Percentiles rank a stretch among this genome's conserved stretches.
Evolutionary conservation across 2,888 invertebrate genomes (phyloP).

Genomic region (Fragum fragum): DNA sequence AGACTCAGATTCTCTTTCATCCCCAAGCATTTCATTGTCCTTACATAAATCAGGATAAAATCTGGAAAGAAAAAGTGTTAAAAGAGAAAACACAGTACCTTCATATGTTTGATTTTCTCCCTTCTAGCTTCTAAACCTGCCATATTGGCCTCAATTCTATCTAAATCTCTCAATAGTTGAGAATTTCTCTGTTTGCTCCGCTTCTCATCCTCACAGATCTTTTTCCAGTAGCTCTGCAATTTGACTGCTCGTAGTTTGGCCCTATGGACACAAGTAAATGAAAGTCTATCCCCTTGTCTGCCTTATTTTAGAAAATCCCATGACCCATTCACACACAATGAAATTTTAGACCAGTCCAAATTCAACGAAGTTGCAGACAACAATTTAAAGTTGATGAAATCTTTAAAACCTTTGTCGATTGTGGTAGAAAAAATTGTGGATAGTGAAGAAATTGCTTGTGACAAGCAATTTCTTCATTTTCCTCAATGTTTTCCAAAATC

Average conservation of each 20-base stretch:
- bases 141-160: slow-evolving; percentile 82
- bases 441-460: not conserved
- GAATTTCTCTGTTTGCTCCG: slow-evolving; percentile 83
- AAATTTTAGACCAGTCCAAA: too few species aligned
- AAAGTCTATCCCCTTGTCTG: too few species aligned
- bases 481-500: not conserved
- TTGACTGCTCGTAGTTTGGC: slow-evolving; percentile 81
- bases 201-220: slow-evolving; percentile 84
- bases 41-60: too few species aligned
- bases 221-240: slow-evolving; percentile 84
- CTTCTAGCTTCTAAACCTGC: slow-evolving; percentile 77
- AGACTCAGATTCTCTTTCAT: too few species aligned
- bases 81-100: slow-evolving; percentile 69
- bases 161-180: slow-evolving; percentile 81
- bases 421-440: too few species aligned
- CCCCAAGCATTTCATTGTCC: too few species aligned
- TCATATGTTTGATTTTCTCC: slow-evolving; percentile 80
- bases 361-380: too few species aligned
- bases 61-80: too few species aligned
- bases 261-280: slow-evolving; percentile 60
- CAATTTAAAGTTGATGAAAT: too few species aligned
- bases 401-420: too few species aligned
- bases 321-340: too few species aligned
- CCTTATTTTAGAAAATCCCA: too few species aligned
- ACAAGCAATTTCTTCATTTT: not conserved